These are phyloP conservation scores for Morbakka virulenta DNA, from an alignment of 30 jellyfish, hydroid and myxozoan genomes.

Conservation along the genomic window DNA sequence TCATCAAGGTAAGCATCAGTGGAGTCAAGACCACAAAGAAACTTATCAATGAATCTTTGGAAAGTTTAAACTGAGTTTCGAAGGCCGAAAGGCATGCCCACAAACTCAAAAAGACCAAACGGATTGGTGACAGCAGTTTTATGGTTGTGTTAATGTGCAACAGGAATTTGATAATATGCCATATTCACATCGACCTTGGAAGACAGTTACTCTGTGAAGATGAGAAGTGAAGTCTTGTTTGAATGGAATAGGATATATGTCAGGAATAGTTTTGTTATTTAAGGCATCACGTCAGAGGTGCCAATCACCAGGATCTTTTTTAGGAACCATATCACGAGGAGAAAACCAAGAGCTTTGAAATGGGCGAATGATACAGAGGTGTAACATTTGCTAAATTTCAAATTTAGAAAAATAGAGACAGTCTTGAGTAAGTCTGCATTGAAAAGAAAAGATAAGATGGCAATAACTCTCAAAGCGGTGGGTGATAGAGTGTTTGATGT, in stretches of 20 bases:
- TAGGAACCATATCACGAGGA: background rate
- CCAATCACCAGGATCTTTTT: background rate
- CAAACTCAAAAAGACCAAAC: background rate
- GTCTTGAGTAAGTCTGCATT: constrained; percentile 18
- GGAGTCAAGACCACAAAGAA: background rate
- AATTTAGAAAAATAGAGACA: constrained; percentile 8
- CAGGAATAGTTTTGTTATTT: too few species aligned
- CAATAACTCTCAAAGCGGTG: constrained; percentile 7
- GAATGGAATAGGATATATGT: background rate
- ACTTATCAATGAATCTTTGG: too few species aligned
- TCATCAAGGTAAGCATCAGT: background rate
- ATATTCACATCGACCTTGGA: background rate
- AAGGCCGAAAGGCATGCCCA: background rate
- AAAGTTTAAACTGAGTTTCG: too few species aligned
- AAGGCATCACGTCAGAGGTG: too few species aligned
- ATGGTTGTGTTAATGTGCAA: background rate
- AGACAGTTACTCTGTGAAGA: background rate
- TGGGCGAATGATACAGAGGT: constrained; percentile 5
- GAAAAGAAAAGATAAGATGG: constrained; percentile 1
- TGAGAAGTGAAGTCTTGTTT: background rate
- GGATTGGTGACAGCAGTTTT: background rate
- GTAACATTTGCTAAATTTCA: constrained; percentile 29
- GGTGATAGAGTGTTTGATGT: constrained; percentile 26
- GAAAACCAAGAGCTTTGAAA: background rate
- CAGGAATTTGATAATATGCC: background rate